A percentile compares a stretch with the other conserved stretches of the same genome.
These are phyloP conservation scores for Propithecus perrieri DNA, from an alignment of 2,797 vertebrate genomes.

Conservation along the genomic window DNA sequence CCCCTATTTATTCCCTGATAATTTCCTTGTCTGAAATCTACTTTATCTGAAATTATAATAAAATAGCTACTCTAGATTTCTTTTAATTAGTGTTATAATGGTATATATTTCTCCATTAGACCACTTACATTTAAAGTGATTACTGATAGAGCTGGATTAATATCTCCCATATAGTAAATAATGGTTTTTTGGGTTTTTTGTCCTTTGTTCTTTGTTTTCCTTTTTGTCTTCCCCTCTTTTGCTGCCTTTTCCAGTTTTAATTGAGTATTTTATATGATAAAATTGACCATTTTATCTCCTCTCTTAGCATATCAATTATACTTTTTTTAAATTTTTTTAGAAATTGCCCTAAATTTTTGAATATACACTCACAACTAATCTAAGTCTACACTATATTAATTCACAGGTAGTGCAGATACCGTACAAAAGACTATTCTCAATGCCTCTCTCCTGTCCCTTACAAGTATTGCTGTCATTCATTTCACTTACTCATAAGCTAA, in stretches of 20 bases:
- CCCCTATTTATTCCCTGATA: neutral
- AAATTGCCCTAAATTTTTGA: neutral
- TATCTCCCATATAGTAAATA: neutral
- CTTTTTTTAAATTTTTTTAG: neutral
- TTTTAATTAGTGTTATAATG: neutral
- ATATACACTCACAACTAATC: neutral
- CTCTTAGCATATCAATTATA: neutral
- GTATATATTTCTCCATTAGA: neutral
- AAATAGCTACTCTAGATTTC: neutral
- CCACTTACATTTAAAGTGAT: neutral
- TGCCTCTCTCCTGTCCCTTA: neutral
- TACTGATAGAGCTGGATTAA: neutral
- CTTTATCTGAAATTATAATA: conserved; percentile 15
- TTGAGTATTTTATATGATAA: neutral
- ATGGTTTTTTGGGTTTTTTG: neutral
- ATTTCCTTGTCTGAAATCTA: neutral
- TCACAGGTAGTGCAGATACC: neutral
- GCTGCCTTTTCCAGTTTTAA: neutral
- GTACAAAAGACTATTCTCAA: neutral
- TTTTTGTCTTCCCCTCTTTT: neutral
- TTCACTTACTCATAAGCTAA: neutral
- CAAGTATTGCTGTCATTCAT: neutral
- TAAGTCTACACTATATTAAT: neutral
- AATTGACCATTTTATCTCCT: neutral
- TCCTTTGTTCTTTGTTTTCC: neutral